phyloP scores from a whole-genome alignment of 2,888 invertebrate genomes.

The Eulithis testata region DNA sequence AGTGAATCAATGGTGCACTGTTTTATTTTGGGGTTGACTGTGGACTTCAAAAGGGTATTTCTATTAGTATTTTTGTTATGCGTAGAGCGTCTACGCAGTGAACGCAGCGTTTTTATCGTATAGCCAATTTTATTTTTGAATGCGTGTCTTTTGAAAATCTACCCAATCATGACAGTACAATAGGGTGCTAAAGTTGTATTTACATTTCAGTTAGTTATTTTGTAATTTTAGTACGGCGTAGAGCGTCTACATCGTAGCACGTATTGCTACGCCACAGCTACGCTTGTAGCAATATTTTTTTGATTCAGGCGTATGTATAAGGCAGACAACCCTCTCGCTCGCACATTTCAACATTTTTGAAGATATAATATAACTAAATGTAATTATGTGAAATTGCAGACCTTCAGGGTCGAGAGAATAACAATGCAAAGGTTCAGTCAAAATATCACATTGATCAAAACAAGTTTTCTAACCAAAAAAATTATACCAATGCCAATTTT shows the following conservation, averaged over 20 bases:
- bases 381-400: too few species aligned
- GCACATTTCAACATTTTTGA: too few species aligned
- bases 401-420: too few species aligned
- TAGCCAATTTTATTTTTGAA: neutral
- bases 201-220: too few species aligned
- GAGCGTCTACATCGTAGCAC: conserved; percentile 10
- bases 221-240: neutral
- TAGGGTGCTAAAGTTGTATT: too few species aligned
- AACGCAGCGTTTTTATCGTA: neutral
- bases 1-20: conserved; percentile 5
- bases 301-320: too few species aligned
- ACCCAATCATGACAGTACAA: neutral
- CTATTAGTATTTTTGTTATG: neutral
- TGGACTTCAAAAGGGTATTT: neutral
- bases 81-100: conserved; percentile 8
- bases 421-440: too few species aligned
- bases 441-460: too few species aligned
- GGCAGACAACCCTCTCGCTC: too few species aligned
- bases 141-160: neutral
- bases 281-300: neutral
- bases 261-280: neutral
- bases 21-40: conserved; percentile 22
- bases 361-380: too few species aligned
- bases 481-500: too few species aligned
- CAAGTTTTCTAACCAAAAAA: too few species aligned